Base-by-base conservation (phyloP, 2,113 vertebrate genomes). In the Saguinus imperator region DNA sequence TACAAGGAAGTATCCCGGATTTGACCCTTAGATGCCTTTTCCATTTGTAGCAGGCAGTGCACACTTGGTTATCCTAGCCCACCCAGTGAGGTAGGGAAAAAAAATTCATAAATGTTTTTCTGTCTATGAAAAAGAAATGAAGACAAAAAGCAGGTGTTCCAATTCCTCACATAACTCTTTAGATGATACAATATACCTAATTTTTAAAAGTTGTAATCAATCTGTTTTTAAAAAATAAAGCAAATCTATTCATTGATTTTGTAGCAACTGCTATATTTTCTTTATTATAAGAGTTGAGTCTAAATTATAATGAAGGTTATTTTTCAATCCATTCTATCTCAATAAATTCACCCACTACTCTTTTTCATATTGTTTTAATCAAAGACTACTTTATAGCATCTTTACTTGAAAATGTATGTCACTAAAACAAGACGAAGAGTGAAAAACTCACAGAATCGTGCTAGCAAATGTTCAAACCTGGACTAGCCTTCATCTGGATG, bases 121-220 rank as follows among this genome's bases (percentile, higher is more conserved):
- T 88, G 17, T 57, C 35, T 6, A 8, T 77, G 50, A 94, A 55
- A 97, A 94, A 66, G 70, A 82, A 77, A 82, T 57, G 57, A 68
- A 86, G 17, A 82, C n/a, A 82, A 72, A 79, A 14, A 50, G 35
- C 18, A 83, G 3, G 6, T 45, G 10, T 72, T 27, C 29, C 68
- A 1, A 68, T 95, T 92, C 61, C 20, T 85, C 52, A 57, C 8
- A 85, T 8, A 79, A 93, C n/a, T 13, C 5, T 66, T 81, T 93
- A 76, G 4, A 43, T 40, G 29, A 77, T 25, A 75, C 7, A 52
- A 57, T 58, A 12, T 1, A 14, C 20, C 81, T 84, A 90, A 75
- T 70, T 84, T 76, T 64, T n/a, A 94, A 96, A 87, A 90, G 21
- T 58, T 87, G 91, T 64, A 90, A 43, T 82, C 21, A 82, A 35